Base-by-base conservation (phyloP, 2,888 invertebrate species). In the Idaea biselata region DNA sequence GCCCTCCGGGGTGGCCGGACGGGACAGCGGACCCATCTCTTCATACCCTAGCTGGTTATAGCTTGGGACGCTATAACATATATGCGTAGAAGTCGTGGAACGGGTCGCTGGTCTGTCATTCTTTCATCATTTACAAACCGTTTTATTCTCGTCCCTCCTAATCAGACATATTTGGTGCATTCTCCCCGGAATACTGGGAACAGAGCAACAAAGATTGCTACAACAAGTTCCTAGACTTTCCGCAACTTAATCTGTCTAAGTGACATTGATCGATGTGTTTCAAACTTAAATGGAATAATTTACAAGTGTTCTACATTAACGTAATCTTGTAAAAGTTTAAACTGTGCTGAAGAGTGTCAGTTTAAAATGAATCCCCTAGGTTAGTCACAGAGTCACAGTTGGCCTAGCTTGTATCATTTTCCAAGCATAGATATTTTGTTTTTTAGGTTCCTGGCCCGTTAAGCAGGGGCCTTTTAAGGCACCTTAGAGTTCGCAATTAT, bases 221-320 rank as follows among this genome's bases (percentile, higher is more conserved):
- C 77, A 77, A 44, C 55, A 17, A 82, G 78, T 80, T 74, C 65
- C 70, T 61, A 65, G 70, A 76, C 75, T 80, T 44, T 74, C 66
- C 72, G 71, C 74, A 77, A 75, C 74, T 84, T 84, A 83, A 84
- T 84, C 80, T 77, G 76, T 74, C 72, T 79, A 81, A 79, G 80
- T 81, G 85, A 82, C 83, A 58, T 79, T 85, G 86, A 86, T 83
- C 71, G 81, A 86, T 83, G 75, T 62, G 63, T 67, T 63, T 60
- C 55, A 69, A 65, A 63, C 67, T 68, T 44, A 14, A 44, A 7
- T 59, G 53, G 54, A 60, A 63, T 63, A 64, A 66, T 62, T 65
- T 65, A 54, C 55, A 65, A 66, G 60, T 58, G 63, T 60, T 63
- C 60, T 63, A 66, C 66, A 66, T 60, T 61, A 44, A 18, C 32